Conservation (phyloP, 2,113 vertebrate species). For the Laticauda colubrina region DNA sequence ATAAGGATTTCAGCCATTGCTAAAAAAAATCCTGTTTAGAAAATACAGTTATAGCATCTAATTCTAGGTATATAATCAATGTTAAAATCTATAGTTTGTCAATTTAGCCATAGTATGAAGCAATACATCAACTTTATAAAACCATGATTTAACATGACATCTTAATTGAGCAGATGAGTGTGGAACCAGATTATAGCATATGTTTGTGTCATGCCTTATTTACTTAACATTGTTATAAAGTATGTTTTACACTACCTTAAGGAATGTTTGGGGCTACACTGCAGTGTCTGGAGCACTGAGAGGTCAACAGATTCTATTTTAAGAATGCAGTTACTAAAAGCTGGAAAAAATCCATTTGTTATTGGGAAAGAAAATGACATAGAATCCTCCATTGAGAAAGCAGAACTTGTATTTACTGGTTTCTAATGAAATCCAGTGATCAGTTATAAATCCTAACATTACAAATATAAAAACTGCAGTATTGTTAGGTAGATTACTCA, state of each 20-base stretch:
- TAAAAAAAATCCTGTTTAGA: neutral
- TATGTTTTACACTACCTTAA: neutral
- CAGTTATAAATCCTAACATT: neutral
- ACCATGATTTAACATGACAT: neutral
- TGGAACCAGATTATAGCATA: neutral
- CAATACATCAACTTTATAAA: neutral
- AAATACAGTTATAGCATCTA: neutral
- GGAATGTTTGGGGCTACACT: neutral
- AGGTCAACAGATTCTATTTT: neutral
- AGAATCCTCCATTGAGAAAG: neutral
- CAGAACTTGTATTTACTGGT: neutral
- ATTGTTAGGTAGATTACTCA: neutral
- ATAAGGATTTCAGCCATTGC: neutral
- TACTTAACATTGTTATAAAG: neutral
- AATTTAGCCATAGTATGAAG: neutral
- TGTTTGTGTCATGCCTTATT: neutral
- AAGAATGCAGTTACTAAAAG: neutral
- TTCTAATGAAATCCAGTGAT: neutral
- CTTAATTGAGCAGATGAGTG: neutral
- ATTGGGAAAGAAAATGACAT: neutral
- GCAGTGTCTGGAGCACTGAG: neutral
- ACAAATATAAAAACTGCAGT: neutral
- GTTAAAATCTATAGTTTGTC: neutral
- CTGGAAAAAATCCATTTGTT: slow-evolving; percentile 15
- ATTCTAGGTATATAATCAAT: neutral